Evolutionary conservation across 2,797 vertebrate genomes (phyloP).

Genomic region (Ceyx erithaca): DNA sequence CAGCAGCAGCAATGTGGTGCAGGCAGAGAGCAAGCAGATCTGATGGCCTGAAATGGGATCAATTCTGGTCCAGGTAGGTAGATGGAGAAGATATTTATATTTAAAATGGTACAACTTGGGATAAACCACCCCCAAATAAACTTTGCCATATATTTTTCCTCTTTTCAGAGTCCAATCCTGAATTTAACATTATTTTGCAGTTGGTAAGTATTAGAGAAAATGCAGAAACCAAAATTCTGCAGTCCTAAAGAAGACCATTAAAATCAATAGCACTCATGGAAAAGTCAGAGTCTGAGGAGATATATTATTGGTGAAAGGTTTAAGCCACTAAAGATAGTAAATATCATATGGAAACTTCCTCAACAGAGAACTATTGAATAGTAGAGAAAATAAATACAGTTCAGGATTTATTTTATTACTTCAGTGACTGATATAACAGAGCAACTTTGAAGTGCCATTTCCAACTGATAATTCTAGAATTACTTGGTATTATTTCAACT

Average conservation of each 20-base stretch:
- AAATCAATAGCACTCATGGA: neutral
- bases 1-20: neutral
- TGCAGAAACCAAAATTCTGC: neutral
- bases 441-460: neutral
- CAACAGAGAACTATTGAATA: neutral
- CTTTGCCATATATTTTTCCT: neutral
- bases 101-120: neutral
- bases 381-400: neutral
- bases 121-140: neutral
- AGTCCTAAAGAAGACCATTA: neutral
- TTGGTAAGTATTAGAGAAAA: neutral
- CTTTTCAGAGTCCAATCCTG: neutral
- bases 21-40: conserved; percentile 37
- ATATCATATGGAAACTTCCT: neutral
- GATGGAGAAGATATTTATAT: neutral
- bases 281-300: neutral
- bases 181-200: neutral
- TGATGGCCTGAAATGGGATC: conserved; percentile 12
- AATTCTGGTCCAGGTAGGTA: neutral
- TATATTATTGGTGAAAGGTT: neutral
- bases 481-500: neutral
- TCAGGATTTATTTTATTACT: neutral
- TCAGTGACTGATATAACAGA: neutral
- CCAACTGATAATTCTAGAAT: neutral
- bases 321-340: neutral